These are phyloP conservation scores for Hycleus cichorii DNA, from an alignment of 1,140 invertebrate genomes.

Conservation along the genomic window DNA sequence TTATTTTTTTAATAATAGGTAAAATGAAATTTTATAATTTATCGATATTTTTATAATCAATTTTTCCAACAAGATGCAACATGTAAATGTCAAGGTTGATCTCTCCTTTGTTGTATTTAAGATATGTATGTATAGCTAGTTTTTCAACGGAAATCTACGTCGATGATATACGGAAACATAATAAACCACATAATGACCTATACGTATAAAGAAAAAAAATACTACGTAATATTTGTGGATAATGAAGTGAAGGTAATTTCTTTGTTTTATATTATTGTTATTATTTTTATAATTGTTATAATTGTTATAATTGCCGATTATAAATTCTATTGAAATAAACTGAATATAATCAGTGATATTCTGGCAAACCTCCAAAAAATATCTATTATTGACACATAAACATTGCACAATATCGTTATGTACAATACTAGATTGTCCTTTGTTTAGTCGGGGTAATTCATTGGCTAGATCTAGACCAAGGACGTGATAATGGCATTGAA, in stretches of 20 bases:
- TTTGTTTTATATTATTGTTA: too few relatives aligned
- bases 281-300: too few relatives aligned
- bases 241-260: too few relatives aligned
- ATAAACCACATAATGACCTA: constrained; percentile 6
- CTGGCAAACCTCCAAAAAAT: too few relatives aligned
- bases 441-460: constrained; percentile 11
- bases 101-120: too few relatives aligned
- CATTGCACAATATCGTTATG: background rate
- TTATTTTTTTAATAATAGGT: too few relatives aligned
- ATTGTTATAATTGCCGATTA: too few relatives aligned
- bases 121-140: too few relatives aligned
- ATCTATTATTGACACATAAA: too few relatives aligned
- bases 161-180: constrained; percentile 2
- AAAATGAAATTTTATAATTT: too few relatives aligned
- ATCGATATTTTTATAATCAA: background rate
- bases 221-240: constrained; percentile 8
- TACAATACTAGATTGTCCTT: constrained; percentile 3
- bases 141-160: background rate
- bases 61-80: constrained; percentile 5
- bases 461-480: constrained; percentile 14
- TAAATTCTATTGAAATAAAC: too few relatives aligned
- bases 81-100: constrained; percentile 9
- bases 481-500: constrained; percentile 15
- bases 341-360: too few relatives aligned
- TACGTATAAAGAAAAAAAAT: constrained; percentile 2